These are phyloP conservation scores for Cantharis rustica DNA, from an alignment of 2,888 invertebrate species.

Conservation along the genomic window DNA sequence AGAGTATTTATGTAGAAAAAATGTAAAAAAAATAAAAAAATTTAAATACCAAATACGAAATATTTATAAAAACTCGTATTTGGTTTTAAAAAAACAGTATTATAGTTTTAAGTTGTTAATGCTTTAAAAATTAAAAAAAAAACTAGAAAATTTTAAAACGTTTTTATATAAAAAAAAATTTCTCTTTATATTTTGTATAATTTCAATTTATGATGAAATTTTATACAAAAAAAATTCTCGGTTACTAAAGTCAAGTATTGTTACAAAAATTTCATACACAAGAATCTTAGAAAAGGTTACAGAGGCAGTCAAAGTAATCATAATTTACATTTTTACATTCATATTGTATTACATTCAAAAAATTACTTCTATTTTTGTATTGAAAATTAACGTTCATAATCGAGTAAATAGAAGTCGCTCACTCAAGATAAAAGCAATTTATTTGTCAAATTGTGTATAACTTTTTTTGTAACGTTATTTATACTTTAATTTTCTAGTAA, in stretches of 20 bases:
- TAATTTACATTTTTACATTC: not conserved
- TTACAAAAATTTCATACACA: not conserved
- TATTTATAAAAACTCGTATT: constrained; percentile 45
- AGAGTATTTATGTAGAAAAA: constrained; percentile 32
- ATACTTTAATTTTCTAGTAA: not conserved
- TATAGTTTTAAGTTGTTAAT: constrained; percentile 31
- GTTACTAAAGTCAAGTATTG: not conserved
- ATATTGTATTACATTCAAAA: not conserved
- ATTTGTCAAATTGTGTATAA: not conserved
- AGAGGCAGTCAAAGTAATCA: not conserved
- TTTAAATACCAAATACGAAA: constrained; percentile 38
- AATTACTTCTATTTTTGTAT: not conserved
- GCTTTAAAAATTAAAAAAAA: constrained; percentile 7
- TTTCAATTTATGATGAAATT: not conserved
- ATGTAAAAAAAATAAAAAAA: constrained; percentile 34
- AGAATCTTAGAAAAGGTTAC: not conserved
- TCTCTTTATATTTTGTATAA: not conserved
- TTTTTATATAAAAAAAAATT: not conserved
- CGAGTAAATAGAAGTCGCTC: not conserved
- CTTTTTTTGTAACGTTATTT: not conserved
- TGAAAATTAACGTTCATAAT: not conserved
- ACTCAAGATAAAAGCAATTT: not conserved
- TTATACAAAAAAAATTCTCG: not conserved
- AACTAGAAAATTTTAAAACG: not conserved
- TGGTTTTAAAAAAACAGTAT: constrained; percentile 38